phyloP scores from a whole-genome alignment of 1,140 invertebrate genomes.

The Meloidogyne exigua region DNA sequence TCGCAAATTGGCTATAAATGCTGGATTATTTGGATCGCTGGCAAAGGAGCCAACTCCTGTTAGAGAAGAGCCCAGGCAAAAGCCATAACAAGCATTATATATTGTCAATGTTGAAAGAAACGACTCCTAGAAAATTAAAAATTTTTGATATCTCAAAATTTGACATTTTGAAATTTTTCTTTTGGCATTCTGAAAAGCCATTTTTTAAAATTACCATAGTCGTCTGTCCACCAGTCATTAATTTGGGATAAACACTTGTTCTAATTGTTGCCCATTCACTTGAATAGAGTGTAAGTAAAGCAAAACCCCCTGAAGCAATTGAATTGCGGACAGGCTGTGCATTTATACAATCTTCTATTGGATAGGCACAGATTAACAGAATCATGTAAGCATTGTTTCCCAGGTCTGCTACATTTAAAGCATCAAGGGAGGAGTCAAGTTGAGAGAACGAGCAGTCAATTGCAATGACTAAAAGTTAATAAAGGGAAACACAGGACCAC shows the following conservation, averaged over 20 bases:
- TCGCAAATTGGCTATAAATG: conserved; percentile 7
- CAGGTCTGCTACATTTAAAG: conserved; percentile 28
- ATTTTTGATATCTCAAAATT: no score
- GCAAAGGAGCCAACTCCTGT: neutral
- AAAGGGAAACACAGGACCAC: no score
- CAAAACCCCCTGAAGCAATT: conserved; percentile 29
- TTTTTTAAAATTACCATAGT: neutral
- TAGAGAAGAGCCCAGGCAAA: conserved; percentile 35
- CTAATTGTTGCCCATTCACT: conserved; percentile 8
- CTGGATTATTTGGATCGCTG: conserved; percentile 8
- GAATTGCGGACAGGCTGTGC: neutral
- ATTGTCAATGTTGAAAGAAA: conserved; percentile 25
- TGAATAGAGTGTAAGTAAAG: conserved; percentile 26
- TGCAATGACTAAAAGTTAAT: conserved; percentile 32
- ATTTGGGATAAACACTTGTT: conserved; percentile 10
- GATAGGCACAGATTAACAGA: conserved; percentile 30
- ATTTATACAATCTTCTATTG: conserved; percentile 23
- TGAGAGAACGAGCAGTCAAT: conserved; percentile 30
- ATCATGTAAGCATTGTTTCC: conserved; percentile 42
- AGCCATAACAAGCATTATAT: conserved; percentile 49
- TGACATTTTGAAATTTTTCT: neutral
- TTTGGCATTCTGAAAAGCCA: neutral
- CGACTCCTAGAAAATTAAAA: conserved; percentile 17
- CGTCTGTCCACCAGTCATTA: neutral
- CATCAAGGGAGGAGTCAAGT: conserved; percentile 24